Evolutionary conservation across 2,113 vertebrate species (phyloP), one percentile per base, ranked within the genome.

Genomic region (Arvicanthis niloticus): DNA sequence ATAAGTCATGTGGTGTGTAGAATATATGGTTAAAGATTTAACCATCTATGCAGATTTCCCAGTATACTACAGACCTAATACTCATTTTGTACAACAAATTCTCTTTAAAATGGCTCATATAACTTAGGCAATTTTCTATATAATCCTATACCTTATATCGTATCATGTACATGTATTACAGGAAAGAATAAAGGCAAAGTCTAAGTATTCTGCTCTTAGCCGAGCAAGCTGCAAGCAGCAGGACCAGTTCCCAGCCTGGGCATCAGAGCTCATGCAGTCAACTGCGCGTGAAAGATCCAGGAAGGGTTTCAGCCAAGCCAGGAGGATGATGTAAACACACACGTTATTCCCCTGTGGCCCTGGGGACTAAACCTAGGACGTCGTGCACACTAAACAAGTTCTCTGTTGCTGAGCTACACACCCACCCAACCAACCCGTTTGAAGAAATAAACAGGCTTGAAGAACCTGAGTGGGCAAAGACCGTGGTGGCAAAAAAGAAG

Each of bases 81-180:
- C 13, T 26, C 31, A 65, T 5, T 65, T 8, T 1, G 2, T 1
- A 0, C 0, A 0, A 45, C 15, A 5, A 31, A 3, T 1, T 53
- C 15, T 19, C 5, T n/a, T 87, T 34, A 22, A 29, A 67, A 16
- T 19, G 6, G n/a, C 24, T 75, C 10, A 2, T 2, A 1, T 21
- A 37, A 48, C 11, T 7, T 37, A 31, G 6, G 53, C 91, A 19
- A 53, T 51, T 91, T 56, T 78, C 68, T 42, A 8, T 7, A 3
- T 5, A 37, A 31, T 3, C 2, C 40, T 5, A 15, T 10, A 29
- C 1, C 53, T 3, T 22, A 6, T 34, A 26, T 22, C 31, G 56
- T 29, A 29, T 40, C 24, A 1, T 2, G 22, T 7, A 3, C 31
- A 15, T 21, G 6, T 19, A 56, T 58, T 5, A 37, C 7, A 22